phyloP scores from a whole-genome alignment of 2,113 vertebrate species.

The Chloroceryle aenea region DNA sequence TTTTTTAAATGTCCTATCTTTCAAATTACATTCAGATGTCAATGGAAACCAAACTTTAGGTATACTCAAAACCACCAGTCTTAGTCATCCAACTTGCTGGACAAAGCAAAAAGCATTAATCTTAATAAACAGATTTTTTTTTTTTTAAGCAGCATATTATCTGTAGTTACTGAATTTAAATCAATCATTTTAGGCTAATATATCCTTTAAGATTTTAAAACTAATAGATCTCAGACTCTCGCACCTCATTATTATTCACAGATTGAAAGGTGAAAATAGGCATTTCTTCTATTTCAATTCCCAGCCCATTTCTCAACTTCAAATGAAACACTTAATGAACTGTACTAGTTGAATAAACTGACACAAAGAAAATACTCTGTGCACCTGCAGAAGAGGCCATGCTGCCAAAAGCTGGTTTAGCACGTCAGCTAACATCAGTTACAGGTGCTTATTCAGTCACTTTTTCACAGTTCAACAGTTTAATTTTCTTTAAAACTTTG shows the following conservation, averaged over 20 bases:
- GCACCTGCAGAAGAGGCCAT: conserved; percentile 27
- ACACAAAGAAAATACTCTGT: conserved; percentile 43
- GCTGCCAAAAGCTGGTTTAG: conserved; percentile 45
- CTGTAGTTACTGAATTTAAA: conserved; percentile 42
- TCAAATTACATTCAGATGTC: background rate
- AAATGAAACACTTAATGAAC: conserved; percentile 55
- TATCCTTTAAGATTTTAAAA: conserved; percentile 46
- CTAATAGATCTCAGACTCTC: conserved; percentile 42
- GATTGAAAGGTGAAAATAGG: conserved; percentile 57
- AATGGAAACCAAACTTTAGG: background rate
- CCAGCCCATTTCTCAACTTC: conserved; percentile 53
- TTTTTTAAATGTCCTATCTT: background rate
- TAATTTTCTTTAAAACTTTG: conserved; percentile 44
- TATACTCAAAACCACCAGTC: background rate
- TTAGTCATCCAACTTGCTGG: background rate
- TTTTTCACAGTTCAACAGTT: conserved; percentile 7
- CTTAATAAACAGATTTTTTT: background rate
- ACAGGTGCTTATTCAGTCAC: conserved; percentile 42
- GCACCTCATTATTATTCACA: conserved; percentile 46
- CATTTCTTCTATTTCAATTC: conserved; percentile 56
- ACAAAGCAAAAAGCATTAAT: background rate
- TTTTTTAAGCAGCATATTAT: conserved; percentile 12
- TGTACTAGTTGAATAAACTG: conserved; percentile 52
- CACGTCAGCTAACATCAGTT: conserved; percentile 42
- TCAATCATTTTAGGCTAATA: conserved; percentile 54